These are phyloP conservation scores for Agrenia bidenticulata DNA, from an alignment of 2,888 invertebrate species.

Conservation along the genomic window DNA sequence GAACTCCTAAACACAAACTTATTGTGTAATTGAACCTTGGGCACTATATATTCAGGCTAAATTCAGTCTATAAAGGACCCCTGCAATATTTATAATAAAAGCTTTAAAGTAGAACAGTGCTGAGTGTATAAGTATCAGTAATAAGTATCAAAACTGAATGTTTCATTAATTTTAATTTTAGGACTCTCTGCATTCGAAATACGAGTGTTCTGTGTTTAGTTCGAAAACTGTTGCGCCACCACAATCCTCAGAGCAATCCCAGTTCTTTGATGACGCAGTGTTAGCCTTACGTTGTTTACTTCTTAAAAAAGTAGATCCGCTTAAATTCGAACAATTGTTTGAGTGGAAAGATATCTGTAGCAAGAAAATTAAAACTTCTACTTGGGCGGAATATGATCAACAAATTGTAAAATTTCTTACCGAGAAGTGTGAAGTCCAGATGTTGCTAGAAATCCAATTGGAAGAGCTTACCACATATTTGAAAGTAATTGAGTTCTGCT, in stretches of 20 bases:
- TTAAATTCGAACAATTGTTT: slow-evolving; percentile 22
- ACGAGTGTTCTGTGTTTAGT: slow-evolving; percentile 26
- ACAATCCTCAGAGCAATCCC: not conserved
- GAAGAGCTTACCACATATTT: slow-evolving; percentile 9
- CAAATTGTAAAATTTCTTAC: slow-evolving; percentile 18
- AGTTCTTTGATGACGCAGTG: slow-evolving; percentile 23
- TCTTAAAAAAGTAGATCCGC: slow-evolving; percentile 16
- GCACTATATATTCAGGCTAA: too few relatives aligned
- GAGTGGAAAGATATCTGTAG: slow-evolving; percentile 19
- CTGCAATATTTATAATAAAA: too few relatives aligned
- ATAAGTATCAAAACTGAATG: not conserved
- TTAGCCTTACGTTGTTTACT: slow-evolving; percentile 27
- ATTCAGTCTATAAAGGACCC: too few relatives aligned
- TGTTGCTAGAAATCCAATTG: slow-evolving; percentile 1
- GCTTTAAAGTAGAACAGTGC: too few relatives aligned
- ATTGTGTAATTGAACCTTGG: too few relatives aligned
- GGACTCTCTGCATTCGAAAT: slow-evolving; percentile 28
- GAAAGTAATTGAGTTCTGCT: slow-evolving; percentile 26
- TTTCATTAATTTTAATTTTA: slow-evolving; percentile 14
- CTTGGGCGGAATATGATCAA: slow-evolving; percentile 20
- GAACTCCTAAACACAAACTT: too few relatives aligned
- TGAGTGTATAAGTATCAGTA: not conserved
- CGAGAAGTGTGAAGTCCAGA: slow-evolving; percentile 18
- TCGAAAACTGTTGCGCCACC: slow-evolving; percentile 23
- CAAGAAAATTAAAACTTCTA: not conserved